Evolutionary conservation across 2,888 invertebrate genomes (phyloP).

Genomic region (Venustoraphidia nigricollis): DNA sequence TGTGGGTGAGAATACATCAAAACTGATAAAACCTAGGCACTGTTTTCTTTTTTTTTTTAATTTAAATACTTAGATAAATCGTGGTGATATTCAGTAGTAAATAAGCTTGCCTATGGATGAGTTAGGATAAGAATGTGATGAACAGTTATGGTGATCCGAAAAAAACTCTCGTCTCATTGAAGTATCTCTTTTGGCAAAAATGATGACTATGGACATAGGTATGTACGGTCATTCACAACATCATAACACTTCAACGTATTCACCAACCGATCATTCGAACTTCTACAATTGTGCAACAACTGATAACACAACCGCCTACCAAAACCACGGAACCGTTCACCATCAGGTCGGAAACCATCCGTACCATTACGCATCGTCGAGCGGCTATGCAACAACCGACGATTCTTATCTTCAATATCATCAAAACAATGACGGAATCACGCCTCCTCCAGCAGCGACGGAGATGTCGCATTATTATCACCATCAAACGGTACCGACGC

Average conservation of each 20-base stretch:
- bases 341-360: constrained; percentile 13
- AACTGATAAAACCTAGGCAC: too few species aligned
- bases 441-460: constrained; percentile 27
- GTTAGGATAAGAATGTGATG: too few species aligned
- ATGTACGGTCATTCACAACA: constrained; percentile 58
- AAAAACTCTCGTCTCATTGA: too few species aligned
- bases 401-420: constrained; percentile 1
- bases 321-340: constrained; percentile 22
- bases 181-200: constrained; percentile 19
- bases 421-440: constrained; percentile 24
- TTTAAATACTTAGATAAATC: too few species aligned
- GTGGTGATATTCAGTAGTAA: too few species aligned
- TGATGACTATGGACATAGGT: constrained; percentile 73
- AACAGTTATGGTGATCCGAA: too few species aligned
- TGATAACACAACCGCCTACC: constrained; percentile 20
- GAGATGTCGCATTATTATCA: constrained; percentile 34
- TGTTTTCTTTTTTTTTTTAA: too few species aligned
- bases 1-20: too few species aligned
- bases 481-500: constrained; percentile 15
- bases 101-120: too few species aligned
- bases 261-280: constrained; percentile 21
- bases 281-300: constrained; percentile 21
- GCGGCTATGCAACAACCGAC: neutral
- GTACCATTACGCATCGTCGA: constrained; percentile 23
- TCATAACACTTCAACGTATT: constrained; percentile 19